Base-by-base conservation (phyloP, 2,797 vertebrate species). In the Glossophaga mutica region DNA sequence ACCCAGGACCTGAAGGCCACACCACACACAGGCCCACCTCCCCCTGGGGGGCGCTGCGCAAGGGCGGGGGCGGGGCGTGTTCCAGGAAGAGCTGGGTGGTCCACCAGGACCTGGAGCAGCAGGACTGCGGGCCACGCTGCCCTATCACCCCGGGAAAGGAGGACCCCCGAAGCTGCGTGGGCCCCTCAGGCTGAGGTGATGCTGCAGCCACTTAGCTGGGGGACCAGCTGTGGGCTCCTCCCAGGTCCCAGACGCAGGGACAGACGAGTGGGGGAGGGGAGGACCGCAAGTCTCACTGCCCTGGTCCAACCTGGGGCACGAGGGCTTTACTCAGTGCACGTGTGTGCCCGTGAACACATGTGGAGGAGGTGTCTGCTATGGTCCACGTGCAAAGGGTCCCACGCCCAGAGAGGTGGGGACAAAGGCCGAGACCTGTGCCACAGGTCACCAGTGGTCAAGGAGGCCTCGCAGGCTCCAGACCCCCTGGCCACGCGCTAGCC, bases 261-360 rank as follows among this genome's bases (percentile, higher is more conserved):
- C 6, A 32, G 52, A 74, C 2, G 0, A 1, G 39, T 0, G 50
- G 18, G 50, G 68, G 15, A 2, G 3, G 39, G n/a, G 39, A 44
- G 0, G 0, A 48, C 44, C 1, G 3, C 4, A 22, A 0, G 1
- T 4, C 42, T 22, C 24, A 26, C 74, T 11, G 19, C 79, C 46
- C 73, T 48, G 0, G 2, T 12, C 71, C 18, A 29, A 18, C 18
- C n/a, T 0, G 3, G 9, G 83, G 73, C 6, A 1, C 0, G 14
- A 65, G 29, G 65, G 57, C 15, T 77, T 59, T 0, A 9, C 29
- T 70, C 9, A 39, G 34, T 18, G 71, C 14, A 6, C 14, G 71
- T 3, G 32, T 14, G 11, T 52, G 57, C 50, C 19, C 76, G 8
- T 0, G 48, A 37, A 73, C 59, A 32, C 21, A 5, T 0, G 15